Base-by-base conservation (phyloP, 2,797 vertebrate genomes). In the Astyanax mexicanus region DNA sequence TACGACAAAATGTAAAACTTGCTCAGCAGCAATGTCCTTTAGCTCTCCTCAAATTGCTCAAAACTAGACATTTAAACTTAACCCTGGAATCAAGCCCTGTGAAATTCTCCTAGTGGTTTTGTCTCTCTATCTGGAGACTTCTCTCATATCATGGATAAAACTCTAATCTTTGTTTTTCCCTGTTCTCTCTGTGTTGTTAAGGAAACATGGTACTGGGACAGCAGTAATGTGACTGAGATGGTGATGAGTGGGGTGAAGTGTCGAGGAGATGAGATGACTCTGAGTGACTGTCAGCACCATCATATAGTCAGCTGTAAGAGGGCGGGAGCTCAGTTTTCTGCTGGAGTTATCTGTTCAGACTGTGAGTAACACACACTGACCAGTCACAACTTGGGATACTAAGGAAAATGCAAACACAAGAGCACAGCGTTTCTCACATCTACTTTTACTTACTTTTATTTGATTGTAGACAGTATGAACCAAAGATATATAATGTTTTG, bases 161-260 rank as follows among this genome's bases (percentile, higher is more conserved):
- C 1, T 40, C 1, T 42, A 55, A 65, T 55, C 19, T 3, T 37
- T 60, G 19, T 70, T 38, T 44, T 25, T 3, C n/a, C 35, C 10
- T 79, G 3, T 77, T 60, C 23, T 60, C 23, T 57, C 13, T 79
- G 23, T 70, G 37, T 86, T 79, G 60, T 58, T 71, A 90, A 99
- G 98, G 97, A 99, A 91, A 99, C 98, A 0, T 99, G 98, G 98
- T 99, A 99, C 90, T 99, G 97, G 97, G 98, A 99, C 0, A 93
- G 94, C 78, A 96, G 95, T 78, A 98, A 98, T 0, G 90, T 95
- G 79, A 98, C 96, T 0, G 94, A 97, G 80, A 95, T 99, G 95
- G 92, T 96, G 68, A 84, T 98, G 93, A 99, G 97, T 0, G 97
- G 98, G 0, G 95, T 99, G 74, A 98, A 91, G 83, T 99, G 98